These are phyloP conservation scores for Epirrhoe alternata DNA, from an alignment of 2,888 invertebrate genomes.

Conservation along the genomic window DNA sequence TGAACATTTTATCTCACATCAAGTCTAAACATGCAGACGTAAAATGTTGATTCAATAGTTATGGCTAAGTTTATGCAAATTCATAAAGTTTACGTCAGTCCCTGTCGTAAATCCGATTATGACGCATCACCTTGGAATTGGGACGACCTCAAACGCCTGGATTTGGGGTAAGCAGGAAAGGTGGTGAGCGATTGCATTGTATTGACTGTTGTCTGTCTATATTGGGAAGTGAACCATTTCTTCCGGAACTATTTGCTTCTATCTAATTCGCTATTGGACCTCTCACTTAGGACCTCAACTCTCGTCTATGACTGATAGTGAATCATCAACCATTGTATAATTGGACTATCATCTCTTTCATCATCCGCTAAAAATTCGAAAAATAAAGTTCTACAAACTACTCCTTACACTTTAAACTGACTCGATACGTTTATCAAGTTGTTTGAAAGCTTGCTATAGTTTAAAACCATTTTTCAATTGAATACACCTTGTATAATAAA, in stretches of 20 bases:
- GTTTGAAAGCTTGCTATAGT: constrained; percentile 25
- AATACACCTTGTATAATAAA: constrained; percentile 40
- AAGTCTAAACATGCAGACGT: not conserved
- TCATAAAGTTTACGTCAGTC: constrained; percentile 14
- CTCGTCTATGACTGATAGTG: too few species aligned
- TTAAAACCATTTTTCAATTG: constrained; percentile 38
- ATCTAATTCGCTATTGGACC: too few species aligned
- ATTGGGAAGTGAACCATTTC: too few species aligned
- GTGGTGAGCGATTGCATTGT: not conserved
- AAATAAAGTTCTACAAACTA: not conserved
- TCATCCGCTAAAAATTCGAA: too few species aligned
- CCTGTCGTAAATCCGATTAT: constrained; percentile 14
- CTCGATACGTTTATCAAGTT: constrained; percentile 15
- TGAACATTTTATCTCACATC: not conserved
- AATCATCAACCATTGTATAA: too few species aligned
- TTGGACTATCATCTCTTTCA: too few species aligned
- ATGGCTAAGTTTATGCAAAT: constrained; percentile 10
- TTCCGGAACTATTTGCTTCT: too few species aligned
- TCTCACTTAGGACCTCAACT: too few species aligned
- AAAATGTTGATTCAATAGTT: constrained; percentile 9
- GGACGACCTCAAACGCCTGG: not conserved
- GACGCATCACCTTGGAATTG: constrained; percentile 10
- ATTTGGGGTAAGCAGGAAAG: not conserved
- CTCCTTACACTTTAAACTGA: not conserved
- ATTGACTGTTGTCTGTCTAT: too few species aligned